A percentile compares a stretch with the other conserved stretches of the same genome.
phyloP scores from a whole-genome alignment of 2,888 invertebrate genomes.

The Argyra leucocephala region DNA sequence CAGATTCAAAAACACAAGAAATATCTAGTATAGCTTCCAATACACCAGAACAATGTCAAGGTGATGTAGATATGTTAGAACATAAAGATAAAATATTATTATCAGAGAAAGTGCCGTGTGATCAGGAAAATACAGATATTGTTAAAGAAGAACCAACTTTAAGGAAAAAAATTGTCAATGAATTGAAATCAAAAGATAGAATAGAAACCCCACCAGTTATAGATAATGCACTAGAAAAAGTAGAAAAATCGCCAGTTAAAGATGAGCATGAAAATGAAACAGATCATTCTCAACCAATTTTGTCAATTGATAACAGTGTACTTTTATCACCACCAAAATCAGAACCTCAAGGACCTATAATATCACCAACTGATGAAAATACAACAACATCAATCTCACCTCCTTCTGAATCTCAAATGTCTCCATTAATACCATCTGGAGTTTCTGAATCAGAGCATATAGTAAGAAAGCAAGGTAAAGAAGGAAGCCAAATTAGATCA shows the following conservation, averaged over 20 bases:
- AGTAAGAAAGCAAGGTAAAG: neutral
- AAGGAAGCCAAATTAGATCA: conserved; percentile 21
- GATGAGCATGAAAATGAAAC: conserved; percentile 29
- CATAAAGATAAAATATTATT: neutral
- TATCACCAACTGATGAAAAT: conserved; percentile 30
- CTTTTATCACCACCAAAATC: conserved; percentile 38
- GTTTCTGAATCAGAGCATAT: conserved; percentile 12
- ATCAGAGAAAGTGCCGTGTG: neutral
- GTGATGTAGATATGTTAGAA: conserved; percentile 7
- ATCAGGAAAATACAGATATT: neutral
- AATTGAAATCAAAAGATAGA: conserved; percentile 2
- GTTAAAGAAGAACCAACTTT: neutral
- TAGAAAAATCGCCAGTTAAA: conserved; percentile 10
- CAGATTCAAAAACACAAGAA: neutral
- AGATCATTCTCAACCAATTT: conserved; percentile 15
- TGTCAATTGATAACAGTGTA: conserved; percentile 13
- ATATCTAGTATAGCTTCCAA: conserved; percentile 8
- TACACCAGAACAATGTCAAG: conserved; percentile 9
- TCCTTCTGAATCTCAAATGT: conserved; percentile 31
- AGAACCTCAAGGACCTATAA: conserved; percentile 32
- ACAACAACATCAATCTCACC: conserved; percentile 39
- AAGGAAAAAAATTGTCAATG: neutral
- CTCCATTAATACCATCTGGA: conserved; percentile 24
- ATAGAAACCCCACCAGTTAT: conserved; percentile 9
- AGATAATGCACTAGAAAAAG: neutral